phyloP scores from a whole-genome alignment of 2,113 vertebrate species.

The Trachemys scripta region DNA sequence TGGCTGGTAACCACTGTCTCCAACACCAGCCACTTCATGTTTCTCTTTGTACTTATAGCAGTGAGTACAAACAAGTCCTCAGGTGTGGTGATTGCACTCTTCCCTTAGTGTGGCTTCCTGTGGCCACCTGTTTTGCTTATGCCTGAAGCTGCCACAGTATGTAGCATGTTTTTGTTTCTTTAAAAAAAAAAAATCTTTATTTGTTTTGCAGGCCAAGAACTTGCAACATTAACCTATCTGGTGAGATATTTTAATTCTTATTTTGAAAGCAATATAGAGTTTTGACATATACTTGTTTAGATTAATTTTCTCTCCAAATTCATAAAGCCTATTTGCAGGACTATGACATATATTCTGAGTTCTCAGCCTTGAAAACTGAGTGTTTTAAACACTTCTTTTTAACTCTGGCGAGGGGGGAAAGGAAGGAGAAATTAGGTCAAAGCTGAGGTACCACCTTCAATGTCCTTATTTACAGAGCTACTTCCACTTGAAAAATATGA shows the following conservation, averaged over 20 bases:
- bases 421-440: not conserved
- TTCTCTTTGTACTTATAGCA: not conserved
- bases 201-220: conserved; percentile 86
- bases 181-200: not conserved
- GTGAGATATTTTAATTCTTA: conserved; percentile 78
- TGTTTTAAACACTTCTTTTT: not conserved
- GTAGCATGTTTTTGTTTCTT: not conserved
- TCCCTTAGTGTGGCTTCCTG: not conserved
- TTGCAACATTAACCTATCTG: conserved; percentile 92
- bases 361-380: not conserved
- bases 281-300: not conserved
- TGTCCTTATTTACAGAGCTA: not conserved
- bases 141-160: not conserved
- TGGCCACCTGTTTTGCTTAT: not conserved
- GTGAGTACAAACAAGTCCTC: not conserved
- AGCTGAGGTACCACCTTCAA: not conserved
- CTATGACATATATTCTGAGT: not conserved
- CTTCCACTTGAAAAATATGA: not conserved
- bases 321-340: not conserved
- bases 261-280: not conserved
- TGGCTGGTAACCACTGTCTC: not conserved
- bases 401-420: not conserved
- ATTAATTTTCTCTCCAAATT: not conserved
- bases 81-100: not conserved
- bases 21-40: not conserved